Base-by-base conservation (phyloP, 2,797 vertebrate genomes). In the Pampus argenteus region DNA sequence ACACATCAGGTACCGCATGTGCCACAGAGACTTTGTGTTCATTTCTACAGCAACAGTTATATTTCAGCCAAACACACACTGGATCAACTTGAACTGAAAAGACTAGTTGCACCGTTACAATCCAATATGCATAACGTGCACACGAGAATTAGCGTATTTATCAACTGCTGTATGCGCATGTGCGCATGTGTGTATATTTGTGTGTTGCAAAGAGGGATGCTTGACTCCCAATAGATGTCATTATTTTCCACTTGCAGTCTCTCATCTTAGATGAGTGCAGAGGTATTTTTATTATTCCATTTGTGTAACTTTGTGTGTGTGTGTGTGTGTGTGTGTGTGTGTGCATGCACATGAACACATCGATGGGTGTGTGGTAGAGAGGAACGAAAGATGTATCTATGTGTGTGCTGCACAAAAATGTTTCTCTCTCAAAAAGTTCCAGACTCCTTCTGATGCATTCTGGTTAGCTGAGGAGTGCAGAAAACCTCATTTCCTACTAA, bases 191-290 rank as follows among this genome's bases (percentile, higher is more conserved):
- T 63, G 9, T 71, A n/a, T 67, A 18, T 71, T 26, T 63, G 49
- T 29, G 23, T 44, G 67, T 74, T 66, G 58, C 65, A 44, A 51
- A 55, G 68, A 75, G 65, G 56, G 68, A 67, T 76, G 77, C 63
- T 78, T 36, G 76, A 84, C 76, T 90, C 90, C 90, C 85, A 83
- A 69, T 77, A 89, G 91, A 88, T 89, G 82, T 86, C 81, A 90
- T 91, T 91, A 91, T 91, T 82, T 88, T 85, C 73, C 68, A 85
- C 81, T 86, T 72, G 71, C 75, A 76, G 50, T 73, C 78, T 80
- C 85, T 86, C 78, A 83, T 87, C 87, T 75, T 79, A 85, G 78
- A 38, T 75, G 83, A 81, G 64, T 56, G 77, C 78, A 47, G 83
- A 82, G 71, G 73, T 81, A 81, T 84, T 89, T 87, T 84, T 86